Conservation (phyloP, 2,113 vertebrate species). For the Penelope pileata region DNA sequence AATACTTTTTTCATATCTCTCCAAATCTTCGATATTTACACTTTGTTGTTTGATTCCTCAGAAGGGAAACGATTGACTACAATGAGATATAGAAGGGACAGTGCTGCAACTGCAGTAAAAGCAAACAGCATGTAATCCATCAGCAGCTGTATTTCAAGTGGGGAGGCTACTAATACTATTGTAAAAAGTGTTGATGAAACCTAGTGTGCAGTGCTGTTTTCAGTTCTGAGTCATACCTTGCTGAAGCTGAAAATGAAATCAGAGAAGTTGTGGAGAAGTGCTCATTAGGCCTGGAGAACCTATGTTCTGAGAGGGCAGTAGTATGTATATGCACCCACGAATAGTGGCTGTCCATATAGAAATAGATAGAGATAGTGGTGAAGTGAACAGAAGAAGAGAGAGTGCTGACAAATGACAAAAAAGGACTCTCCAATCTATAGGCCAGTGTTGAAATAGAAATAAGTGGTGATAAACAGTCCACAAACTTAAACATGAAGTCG, state of each 20-base stretch:
- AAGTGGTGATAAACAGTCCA: background rate
- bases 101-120: background rate
- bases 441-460: background rate
- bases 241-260: background rate
- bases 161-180: background rate
- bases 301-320: background rate
- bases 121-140: background rate
- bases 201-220: background rate
- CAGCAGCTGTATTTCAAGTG: background rate
- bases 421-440: background rate
- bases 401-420: background rate
- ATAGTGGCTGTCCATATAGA: background rate
- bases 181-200: background rate
- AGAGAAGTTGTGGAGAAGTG: background rate
- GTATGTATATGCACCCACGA: background rate
- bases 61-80: background rate
- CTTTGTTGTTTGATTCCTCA: background rate
- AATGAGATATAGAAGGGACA: background rate
- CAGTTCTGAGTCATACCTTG: background rate
- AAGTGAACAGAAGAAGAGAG: background rate
- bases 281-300: background rate
- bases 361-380: background rate
- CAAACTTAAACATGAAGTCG: background rate
- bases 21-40: background rate
- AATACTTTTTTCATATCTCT: background rate